Evolutionary conservation across 1,140 invertebrate genomes (phyloP), one percentile per base, ranked within the genome.

Genomic region (Platyscapa corneri): DNA sequence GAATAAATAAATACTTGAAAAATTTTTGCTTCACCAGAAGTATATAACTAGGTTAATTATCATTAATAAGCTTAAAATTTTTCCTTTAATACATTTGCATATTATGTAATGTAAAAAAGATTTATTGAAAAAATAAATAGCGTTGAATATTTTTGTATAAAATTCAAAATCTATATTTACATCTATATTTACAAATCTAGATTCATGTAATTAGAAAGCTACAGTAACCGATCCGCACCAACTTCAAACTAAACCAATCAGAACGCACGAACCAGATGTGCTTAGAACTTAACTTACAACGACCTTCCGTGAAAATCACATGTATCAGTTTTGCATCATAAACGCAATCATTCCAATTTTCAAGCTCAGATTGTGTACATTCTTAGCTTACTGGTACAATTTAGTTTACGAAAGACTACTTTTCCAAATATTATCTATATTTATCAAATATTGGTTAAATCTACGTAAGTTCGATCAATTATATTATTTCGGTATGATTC

Each of bases 211-310:
- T 67, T 67, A 32, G 32, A 32, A 8, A 67, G 1, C 12, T 14
- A 32, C 12, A 34, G 16, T 14, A 67, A 67, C 5, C 7, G n/a
- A 67, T 67, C 30, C 16, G 30, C 64, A 67, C 12, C 16, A 8
- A 67, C 16, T 67, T 32, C 12, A 67, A 67, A 67, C 30, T 67
- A 67, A 67, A 67, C 64, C 64, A 67, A 67, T 67, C 64, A 67
- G 64, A 67, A 14, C 16, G 18, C 12, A 67, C 2, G 27, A 64
- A 12, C 7, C 16, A 34, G 64, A 67, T 67, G 32, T 16, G 30
- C 30, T 67, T 67, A 5, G 64, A 67, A 14, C 64, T 67, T 67
- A 67, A 20, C 30, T 67, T 34, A 14, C n/a, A 67, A 34, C 64
- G 30, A 67, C 3, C 64, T 67, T 30, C n/a, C 30, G 16, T 34